These are phyloP conservation scores for Asbolus verrucosus DNA, from an alignment of 1,140 invertebrate genomes.

Conservation along the genomic window DNA sequence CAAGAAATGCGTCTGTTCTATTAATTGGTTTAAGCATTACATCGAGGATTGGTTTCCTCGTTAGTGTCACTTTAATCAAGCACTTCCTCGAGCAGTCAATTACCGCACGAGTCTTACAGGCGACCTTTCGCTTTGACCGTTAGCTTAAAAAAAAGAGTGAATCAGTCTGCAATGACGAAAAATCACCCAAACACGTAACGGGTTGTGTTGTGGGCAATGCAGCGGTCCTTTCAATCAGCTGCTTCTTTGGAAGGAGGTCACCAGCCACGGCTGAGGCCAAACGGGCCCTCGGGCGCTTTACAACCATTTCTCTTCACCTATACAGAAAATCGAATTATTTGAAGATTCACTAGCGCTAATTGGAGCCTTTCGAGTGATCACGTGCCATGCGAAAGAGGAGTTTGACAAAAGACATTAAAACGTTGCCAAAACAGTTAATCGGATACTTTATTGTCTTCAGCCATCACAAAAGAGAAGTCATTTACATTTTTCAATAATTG, in stretches of 20 bases:
- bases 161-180: constrained; percentile 29
- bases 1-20: background rate
- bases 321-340: too few relatives aligned
- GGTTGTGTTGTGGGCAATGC: constrained; percentile 32
- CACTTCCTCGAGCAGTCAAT: background rate
- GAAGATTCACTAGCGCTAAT: too few relatives aligned
- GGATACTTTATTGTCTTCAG: background rate
- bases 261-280: constrained; percentile 30
- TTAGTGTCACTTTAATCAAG: constrained; percentile 4
- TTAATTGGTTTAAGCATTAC: background rate
- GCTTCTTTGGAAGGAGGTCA: constrained; percentile 26
- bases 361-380: too few relatives aligned
- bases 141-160: constrained; percentile 15
- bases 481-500: constrained; percentile 6
- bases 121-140: constrained; percentile 23
- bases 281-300: background rate
- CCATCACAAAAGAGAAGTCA: background rate
- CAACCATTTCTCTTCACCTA: constrained; percentile 16
- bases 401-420: too few relatives aligned
- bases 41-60: background rate
- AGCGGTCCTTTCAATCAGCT: constrained; percentile 16
- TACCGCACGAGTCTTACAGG: too few relatives aligned
- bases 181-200: constrained; percentile 33
- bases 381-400: too few relatives aligned
- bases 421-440: background rate